These are phyloP conservation scores for Xestia xanthographa DNA, from an alignment of 2,888 invertebrate species.

Conservation along the genomic window DNA sequence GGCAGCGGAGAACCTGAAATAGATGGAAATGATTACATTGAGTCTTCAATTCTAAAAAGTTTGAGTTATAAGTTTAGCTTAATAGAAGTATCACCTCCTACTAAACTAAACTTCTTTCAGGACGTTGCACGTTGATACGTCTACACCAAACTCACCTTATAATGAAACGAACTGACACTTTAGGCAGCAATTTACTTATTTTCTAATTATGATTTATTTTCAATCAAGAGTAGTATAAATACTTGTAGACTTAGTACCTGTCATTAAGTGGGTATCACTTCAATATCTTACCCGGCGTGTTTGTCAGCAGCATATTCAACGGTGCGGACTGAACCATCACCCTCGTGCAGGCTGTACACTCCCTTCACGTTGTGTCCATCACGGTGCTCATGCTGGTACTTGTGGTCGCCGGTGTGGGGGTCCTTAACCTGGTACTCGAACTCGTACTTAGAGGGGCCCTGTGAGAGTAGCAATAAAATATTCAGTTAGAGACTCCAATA, in stretches of 20 bases:
- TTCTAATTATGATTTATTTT: background rate
- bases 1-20: constrained; percentile 71
- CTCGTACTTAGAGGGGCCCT: constrained; percentile 89
- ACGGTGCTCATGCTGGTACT: constrained; percentile 89
- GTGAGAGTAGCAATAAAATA: constrained; percentile 5
- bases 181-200: background rate
- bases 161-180: background rate
- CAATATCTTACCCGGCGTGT: constrained; percentile 79
- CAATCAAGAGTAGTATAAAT: background rate
- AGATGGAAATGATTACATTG: background rate
- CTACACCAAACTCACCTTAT: background rate
- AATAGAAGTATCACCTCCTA: too few species aligned
- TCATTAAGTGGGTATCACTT: background rate
- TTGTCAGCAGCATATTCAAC: constrained; percentile 88
- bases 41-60: background rate
- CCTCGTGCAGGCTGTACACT: constrained; percentile 80
- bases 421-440: constrained; percentile 90
- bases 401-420: constrained; percentile 90
- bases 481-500: background rate
- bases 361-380: constrained; percentile 91
- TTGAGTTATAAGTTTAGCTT: background rate
- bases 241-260: background rate
- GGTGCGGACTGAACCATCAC: constrained; percentile 87
- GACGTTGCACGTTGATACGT: background rate
- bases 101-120: background rate